Percentiles rank a stretch among this genome's conserved stretches.
Evolutionary conservation across 1,140 invertebrate genomes (phyloP).

Genomic region (Monochamus saltuarius): DNA sequence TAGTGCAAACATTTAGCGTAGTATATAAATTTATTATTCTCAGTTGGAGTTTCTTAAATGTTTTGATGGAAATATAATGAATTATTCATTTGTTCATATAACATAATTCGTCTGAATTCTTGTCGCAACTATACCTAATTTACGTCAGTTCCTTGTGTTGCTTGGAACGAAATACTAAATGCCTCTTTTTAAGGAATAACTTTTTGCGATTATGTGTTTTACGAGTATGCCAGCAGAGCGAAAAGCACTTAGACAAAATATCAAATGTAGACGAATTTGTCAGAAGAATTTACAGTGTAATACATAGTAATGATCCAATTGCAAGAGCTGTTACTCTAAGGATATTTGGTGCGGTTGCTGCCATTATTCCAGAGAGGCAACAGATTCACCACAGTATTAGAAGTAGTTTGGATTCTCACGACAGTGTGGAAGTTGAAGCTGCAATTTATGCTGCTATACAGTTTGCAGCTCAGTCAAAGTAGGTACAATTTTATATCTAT

Average conservation of each 20-base stretch:
- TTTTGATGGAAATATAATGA: no score
- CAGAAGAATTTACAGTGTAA: conserved; percentile 88
- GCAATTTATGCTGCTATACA: conserved; percentile 92
- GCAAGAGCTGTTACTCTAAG: conserved; percentile 87
- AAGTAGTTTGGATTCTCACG: conserved; percentile 89
- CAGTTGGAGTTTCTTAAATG: no score
- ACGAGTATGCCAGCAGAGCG: conserved; percentile 90
- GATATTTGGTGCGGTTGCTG: conserved; percentile 87
- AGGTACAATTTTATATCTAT: conserved; percentile 45
- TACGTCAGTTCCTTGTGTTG: no score
- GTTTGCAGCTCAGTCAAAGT: conserved; percentile 91
- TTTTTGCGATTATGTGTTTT: conserved; percentile 93
- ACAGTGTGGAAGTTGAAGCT: conserved; percentile 92
- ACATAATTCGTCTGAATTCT: no score
- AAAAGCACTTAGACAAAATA: conserved; percentile 96
- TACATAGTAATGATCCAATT: conserved; percentile 95
- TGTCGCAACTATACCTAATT: no score
- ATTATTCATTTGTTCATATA: no score
- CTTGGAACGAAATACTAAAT: no score
- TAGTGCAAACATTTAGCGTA: no score
- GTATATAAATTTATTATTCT: no score
- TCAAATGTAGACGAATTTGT: conserved; percentile 96
- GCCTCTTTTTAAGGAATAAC: conserved; percentile 65
- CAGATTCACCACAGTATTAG: conserved; percentile 95
- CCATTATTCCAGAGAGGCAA: conserved; percentile 89